Percentiles rank a stretch among this genome's conserved stretches.
Conservation (phyloP, 2,888 invertebrate genomes). For the Neoitamus cyanurus region DNA sequence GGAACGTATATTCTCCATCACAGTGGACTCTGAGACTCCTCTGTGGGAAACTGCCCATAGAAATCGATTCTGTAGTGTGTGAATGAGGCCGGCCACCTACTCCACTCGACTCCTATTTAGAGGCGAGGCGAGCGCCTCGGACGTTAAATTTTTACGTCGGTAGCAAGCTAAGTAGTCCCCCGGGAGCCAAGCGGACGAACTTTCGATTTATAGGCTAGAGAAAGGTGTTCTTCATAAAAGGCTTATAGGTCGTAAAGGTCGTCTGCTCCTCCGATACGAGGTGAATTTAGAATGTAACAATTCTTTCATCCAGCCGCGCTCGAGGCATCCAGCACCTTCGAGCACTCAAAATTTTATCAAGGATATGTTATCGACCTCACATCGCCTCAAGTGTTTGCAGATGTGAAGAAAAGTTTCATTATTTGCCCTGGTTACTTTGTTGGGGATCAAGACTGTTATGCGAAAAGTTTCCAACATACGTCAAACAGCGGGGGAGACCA, state of each 20-base stretch:
- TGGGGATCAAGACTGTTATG: neutral
- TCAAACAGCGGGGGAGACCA: neutral
- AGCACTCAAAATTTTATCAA: neutral
- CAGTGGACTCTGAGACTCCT: neutral
- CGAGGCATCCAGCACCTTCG: neutral
- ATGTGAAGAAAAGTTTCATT: neutral
- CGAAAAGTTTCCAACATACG: neutral
- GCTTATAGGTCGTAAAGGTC: slow-evolving; percentile 12
- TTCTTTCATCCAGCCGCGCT: neutral
- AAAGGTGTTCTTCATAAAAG: slow-evolving; percentile 5
- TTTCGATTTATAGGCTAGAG: neutral
- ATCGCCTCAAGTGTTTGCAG: slow-evolving; percentile 1
- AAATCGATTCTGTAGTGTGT: slow-evolving; percentile 28
- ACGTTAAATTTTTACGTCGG: slow-evolving; percentile 11
- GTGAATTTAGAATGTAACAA: neutral
- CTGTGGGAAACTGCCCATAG: neutral
- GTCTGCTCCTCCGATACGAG: neutral
- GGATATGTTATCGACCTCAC: neutral
- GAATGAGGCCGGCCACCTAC: slow-evolving; percentile 6
- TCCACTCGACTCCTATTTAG: neutral
- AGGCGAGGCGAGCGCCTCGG: neutral
- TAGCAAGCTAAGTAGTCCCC: neutral
- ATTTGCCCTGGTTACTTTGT: neutral
- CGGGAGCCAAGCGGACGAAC: neutral
- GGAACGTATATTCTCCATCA: slow-evolving; percentile 16